A percentile compares a stretch with the other conserved stretches of the same genome.
Conservation (phyloP, 2,797 vertebrate genomes). For the Rhinichthys osculus region DNA sequence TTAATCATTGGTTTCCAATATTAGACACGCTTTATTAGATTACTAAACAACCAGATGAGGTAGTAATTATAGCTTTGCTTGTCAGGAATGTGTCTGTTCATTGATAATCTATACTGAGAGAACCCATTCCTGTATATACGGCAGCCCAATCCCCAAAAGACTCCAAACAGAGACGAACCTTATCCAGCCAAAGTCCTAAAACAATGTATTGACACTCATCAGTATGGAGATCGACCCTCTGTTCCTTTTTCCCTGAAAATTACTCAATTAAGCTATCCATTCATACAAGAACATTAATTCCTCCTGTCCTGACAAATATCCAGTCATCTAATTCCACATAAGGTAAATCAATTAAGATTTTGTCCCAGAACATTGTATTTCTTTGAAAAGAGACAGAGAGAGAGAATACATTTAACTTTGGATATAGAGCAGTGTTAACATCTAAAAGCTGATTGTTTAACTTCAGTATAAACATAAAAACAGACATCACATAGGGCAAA, state of each 20-base stretch:
- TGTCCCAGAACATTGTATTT: constrained; percentile 62
- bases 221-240: constrained; percentile 68
- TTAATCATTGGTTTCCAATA: constrained; percentile 11
- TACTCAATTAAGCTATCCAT: constrained; percentile 71
- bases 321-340: constrained; percentile 69
- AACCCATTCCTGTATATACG: constrained; percentile 5
- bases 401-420: not conserved
- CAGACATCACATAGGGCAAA: no score
- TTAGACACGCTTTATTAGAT: constrained; percentile 39
- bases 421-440: not conserved
- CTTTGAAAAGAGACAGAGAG: constrained; percentile 24
- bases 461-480: not conserved
- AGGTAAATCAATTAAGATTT: constrained; percentile 79
- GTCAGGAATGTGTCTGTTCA: constrained; percentile 33
- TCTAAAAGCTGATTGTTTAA: not conserved
- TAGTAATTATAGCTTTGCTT: constrained; percentile 36
- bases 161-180: not conserved
- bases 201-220: constrained; percentile 73
- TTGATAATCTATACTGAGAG: constrained; percentile 36
- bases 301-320: constrained; percentile 44
- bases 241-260: constrained; percentile 68
- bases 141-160: constrained; percentile 25
- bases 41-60: constrained; percentile 35
- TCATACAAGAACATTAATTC: constrained; percentile 62
- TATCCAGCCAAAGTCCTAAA: constrained; percentile 56